A percentile compares a stretch with the other conserved stretches of the same genome.
Evolutionary conservation across 2,113 vertebrate genomes (phyloP).

Genomic region (Scomber scombrus): DNA sequence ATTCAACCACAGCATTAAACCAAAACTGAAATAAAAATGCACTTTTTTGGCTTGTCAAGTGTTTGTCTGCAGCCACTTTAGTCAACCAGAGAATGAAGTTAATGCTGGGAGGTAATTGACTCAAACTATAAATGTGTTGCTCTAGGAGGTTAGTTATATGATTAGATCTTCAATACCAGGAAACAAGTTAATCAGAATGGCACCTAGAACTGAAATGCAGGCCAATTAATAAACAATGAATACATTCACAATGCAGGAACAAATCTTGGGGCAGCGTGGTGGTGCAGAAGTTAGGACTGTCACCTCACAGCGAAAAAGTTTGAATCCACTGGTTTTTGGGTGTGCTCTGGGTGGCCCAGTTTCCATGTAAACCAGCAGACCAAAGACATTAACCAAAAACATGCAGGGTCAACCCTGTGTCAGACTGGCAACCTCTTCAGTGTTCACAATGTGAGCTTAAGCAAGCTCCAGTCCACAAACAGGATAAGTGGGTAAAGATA

Average conservation of each 20-base stretch:
- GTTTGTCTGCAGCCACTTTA: constrained; percentile 45
- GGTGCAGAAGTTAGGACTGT: too few relatives aligned
- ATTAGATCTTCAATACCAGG: constrained; percentile 16
- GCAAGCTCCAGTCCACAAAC: too few relatives aligned
- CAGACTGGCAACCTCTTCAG: background rate
- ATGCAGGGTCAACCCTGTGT: background rate
- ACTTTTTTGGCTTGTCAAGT: constrained; percentile 22
- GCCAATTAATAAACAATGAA: too few relatives aligned
- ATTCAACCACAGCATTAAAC: constrained; percentile 16
- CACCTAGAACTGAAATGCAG: too few relatives aligned
- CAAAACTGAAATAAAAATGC: constrained; percentile 3
- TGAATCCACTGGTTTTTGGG: too few relatives aligned
- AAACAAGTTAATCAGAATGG: background rate
- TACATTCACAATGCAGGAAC: too few relatives aligned
- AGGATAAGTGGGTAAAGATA: too few relatives aligned
- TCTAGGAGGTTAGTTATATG: constrained; percentile 20
- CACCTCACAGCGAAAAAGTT: too few relatives aligned
- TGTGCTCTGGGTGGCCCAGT: background rate
- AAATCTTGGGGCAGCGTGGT: too few relatives aligned
- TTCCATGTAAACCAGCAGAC: background rate
- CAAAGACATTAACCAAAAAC: background rate
- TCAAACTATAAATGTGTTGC: constrained; percentile 33
- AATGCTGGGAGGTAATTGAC: constrained; percentile 43
- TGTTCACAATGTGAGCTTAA: too few relatives aligned
- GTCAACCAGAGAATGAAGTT: constrained; percentile 21